Evolutionary conservation across 2,888 invertebrate species (phyloP).

Genomic region (Erpobdella octoculata): DNA sequence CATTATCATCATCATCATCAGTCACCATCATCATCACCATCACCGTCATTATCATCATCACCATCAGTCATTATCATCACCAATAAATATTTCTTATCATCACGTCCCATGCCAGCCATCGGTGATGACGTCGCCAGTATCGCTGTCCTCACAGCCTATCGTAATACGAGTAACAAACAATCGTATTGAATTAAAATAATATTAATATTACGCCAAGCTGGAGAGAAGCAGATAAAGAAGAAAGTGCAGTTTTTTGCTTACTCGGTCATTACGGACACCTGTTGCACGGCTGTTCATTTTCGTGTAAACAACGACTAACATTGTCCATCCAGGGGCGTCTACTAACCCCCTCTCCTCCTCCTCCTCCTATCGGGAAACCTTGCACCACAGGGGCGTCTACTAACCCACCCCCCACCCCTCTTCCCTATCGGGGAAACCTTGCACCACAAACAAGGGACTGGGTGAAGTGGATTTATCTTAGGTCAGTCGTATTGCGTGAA

Average conservation of each 20-base stretch:
- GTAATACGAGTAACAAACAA: not conserved
- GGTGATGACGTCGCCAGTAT: too few relatives aligned
- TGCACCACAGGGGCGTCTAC: too few relatives aligned
- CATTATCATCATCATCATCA: not conserved
- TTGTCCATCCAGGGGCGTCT: too few relatives aligned
- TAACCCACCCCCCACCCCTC: not conserved
- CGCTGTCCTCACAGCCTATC: too few relatives aligned
- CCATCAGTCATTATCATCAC: not conserved
- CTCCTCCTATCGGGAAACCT: not conserved
- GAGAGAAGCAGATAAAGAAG: too few relatives aligned
- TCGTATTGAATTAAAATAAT: not conserved
- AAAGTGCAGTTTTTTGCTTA: too few relatives aligned
- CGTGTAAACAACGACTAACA: not conserved
- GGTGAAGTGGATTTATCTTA: too few relatives aligned
- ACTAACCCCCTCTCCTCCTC: not conserved
- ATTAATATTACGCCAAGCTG: not conserved
- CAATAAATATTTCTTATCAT: not conserved
- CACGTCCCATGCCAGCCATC: too few relatives aligned
- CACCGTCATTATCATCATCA: not conserved
- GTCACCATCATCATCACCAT: not conserved
- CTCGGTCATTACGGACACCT: not conserved
- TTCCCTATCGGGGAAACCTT: not conserved
- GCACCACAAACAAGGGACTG: not conserved
- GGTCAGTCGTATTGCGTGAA: too few relatives aligned
- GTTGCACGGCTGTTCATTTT: not conserved